Percentiles rank a stretch among this genome's conserved stretches.
Conservation (phyloP, 2,113 vertebrate species). For the Coracopsis vasa region DNA sequence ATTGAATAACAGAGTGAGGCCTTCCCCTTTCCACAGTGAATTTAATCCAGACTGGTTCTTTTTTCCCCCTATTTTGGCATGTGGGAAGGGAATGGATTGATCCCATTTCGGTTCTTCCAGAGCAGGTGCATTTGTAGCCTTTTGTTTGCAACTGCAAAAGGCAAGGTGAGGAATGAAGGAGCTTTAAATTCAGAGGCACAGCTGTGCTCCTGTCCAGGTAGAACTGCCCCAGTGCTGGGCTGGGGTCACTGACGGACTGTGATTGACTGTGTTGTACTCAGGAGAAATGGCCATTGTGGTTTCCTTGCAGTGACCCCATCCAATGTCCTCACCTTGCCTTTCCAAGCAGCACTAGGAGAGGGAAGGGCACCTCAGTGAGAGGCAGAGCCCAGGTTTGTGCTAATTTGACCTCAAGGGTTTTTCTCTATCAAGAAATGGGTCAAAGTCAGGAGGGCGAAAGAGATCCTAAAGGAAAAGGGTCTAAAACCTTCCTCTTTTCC, state of each 20-base stretch:
- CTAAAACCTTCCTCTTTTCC: background rate
- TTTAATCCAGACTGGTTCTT: background rate
- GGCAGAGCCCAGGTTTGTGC: background rate
- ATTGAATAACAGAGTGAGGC: background rate
- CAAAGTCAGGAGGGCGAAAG: background rate
- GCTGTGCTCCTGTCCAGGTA: background rate
- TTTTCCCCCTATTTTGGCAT: background rate
- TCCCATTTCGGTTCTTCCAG: background rate
- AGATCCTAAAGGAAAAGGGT: background rate
- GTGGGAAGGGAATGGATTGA: background rate
- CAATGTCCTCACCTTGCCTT: background rate
- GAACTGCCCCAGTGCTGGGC: background rate
- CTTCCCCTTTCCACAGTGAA: background rate
- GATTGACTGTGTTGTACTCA: background rate
- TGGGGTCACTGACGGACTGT: background rate
- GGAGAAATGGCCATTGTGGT: background rate
- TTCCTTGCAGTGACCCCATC: background rate
- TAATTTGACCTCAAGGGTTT: background rate
- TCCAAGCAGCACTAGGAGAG: background rate
- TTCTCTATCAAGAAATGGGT: background rate
- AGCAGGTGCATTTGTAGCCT: background rate
- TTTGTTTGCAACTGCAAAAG: background rate
- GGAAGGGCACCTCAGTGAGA: background rate
- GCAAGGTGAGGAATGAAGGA: background rate
- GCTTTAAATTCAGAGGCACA: background rate